phyloP scores from a whole-genome alignment of 1,140 invertebrate genomes.

The Wasmannia auropunctata region DNA sequence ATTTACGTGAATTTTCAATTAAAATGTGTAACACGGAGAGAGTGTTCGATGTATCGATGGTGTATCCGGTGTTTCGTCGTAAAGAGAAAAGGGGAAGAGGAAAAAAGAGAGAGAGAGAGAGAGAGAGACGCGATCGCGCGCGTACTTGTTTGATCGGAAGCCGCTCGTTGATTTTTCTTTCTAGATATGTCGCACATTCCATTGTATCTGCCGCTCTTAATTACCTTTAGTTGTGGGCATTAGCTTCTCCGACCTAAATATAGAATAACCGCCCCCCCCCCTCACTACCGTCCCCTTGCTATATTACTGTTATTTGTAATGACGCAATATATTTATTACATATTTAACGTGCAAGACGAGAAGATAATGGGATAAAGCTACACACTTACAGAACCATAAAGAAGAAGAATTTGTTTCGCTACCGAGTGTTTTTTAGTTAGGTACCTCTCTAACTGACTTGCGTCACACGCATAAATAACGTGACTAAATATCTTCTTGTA shows the following conservation, averaged over 20 bases:
- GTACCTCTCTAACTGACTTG: constrained; percentile 4
- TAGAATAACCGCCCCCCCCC: constrained; percentile 52
- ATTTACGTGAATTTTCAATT: neutral
- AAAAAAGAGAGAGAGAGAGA: too few species aligned
- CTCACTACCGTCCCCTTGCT: too few species aligned
- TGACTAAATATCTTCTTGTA: constrained; percentile 55
- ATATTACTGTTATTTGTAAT: constrained; percentile 54
- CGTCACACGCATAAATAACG: constrained; percentile 10
- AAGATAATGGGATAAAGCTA: constrained; percentile 8
- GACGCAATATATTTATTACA: constrained; percentile 66
- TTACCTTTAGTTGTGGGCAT: constrained; percentile 71
- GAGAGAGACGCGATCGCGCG: constrained; percentile 27
- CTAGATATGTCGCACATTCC: constrained; percentile 58
- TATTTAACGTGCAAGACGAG: constrained; percentile 50
- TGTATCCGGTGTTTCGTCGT: neutral
- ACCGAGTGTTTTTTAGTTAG: constrained; percentile 19
- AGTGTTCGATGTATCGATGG: neutral
- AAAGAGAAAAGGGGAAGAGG: neutral
- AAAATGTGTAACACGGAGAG: neutral
- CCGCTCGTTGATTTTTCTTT: constrained; percentile 23
- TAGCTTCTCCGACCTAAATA: constrained; percentile 64
- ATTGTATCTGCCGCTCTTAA: constrained; percentile 66
- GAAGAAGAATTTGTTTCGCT: constrained; percentile 26
- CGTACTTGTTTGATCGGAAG: constrained; percentile 7
- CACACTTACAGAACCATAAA: constrained; percentile 3